Base-by-base conservation (phyloP, 2,888 invertebrate genomes). In the Amaurobius ferox region DNA sequence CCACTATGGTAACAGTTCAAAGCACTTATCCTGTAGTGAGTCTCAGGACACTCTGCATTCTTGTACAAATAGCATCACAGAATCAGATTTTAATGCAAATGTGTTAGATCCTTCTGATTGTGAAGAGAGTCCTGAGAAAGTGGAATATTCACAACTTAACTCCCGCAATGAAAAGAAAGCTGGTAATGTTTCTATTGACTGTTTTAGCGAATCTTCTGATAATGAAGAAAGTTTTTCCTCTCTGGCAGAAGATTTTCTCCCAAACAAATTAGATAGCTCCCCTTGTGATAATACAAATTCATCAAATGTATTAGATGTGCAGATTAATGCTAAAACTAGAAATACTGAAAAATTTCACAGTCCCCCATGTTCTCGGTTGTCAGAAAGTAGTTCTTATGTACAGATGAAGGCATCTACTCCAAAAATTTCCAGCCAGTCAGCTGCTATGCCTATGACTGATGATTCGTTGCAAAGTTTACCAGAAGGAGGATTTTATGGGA, bases 401-500 rank as follows among this genome's bases (percentile, higher is more conserved):
- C 0, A n/a, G 3, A 29, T 70, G 16, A 85, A 77, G 39, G 35
- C 71, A 3, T 85, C 83, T 19, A 85, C 83, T 23, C 83, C 83
- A 0, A 72, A 48, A 29, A 66, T 68, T 11, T n/a, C 30, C 16
- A 35, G 55, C 62, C 61, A 39, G 13, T 28, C 55, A 30, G 44
- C 73, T 64, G 11, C 64, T 30, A 44, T 71, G 28, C 29, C 55
- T 6, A 62, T 35, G 26, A 71, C 64, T 78, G 78, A 87, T 32
- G 76, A 77, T 44, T 80, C 85, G 39, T 61, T 39, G 13, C 87
- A 70, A 26, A 80, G 79, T 48, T 89, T 91, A 67, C 90, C 90
- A 6, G 91, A 91, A 78, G 92, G 92, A 6, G 91, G 90, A 67
- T 92, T 90, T 87, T 89, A 90, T 88, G 91, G 92, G 16, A 89